These are phyloP conservation scores for Natator depressus DNA, from an alignment of 2,113 vertebrate genomes.

Conservation along the genomic window DNA sequence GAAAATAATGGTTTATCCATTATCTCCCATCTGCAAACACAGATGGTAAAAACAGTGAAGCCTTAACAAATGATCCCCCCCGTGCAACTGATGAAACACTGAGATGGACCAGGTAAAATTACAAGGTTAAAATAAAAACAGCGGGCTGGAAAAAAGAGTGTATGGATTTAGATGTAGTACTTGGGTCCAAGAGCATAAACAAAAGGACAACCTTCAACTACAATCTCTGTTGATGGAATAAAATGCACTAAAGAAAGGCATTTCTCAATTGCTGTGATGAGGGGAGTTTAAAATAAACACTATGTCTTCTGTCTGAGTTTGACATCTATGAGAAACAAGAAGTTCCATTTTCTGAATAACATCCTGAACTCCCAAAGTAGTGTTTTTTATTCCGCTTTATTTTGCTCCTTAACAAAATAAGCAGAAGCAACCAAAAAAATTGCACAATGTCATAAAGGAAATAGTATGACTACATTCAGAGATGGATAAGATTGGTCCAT, in stretches of 20 bases:
- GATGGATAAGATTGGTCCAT: constrained; percentile 6
- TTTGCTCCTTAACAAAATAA: constrained; percentile 62
- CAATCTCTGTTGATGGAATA: neutral
- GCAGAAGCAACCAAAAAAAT: constrained; percentile 40
- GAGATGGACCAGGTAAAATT: neutral
- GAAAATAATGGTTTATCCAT: constrained; percentile 18
- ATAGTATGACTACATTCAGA: constrained; percentile 30
- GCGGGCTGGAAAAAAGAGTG: neutral
- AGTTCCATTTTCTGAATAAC: constrained; percentile 46
- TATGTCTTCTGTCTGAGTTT: neutral
- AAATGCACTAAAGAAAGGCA: neutral
- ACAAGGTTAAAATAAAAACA: neutral
- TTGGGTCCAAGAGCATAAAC: neutral
- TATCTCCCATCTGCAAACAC: constrained; percentile 21
- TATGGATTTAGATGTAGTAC: neutral
- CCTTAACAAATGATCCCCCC: constrained; percentile 13
- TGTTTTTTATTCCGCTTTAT: constrained; percentile 33
- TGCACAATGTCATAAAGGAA: constrained; percentile 54
- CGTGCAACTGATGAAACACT: neutral
- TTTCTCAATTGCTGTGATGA: neutral
- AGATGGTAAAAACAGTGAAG: constrained; percentile 44
- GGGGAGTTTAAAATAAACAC: neutral
- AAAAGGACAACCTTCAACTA: neutral
- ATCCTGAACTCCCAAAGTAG: constrained; percentile 56
- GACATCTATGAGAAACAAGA: constrained; percentile 46